Percentiles rank a stretch among this genome's conserved stretches.
These are phyloP conservation scores for Automeris io DNA, from an alignment of 2,888 invertebrate species.

Conservation along the genomic window DNA sequence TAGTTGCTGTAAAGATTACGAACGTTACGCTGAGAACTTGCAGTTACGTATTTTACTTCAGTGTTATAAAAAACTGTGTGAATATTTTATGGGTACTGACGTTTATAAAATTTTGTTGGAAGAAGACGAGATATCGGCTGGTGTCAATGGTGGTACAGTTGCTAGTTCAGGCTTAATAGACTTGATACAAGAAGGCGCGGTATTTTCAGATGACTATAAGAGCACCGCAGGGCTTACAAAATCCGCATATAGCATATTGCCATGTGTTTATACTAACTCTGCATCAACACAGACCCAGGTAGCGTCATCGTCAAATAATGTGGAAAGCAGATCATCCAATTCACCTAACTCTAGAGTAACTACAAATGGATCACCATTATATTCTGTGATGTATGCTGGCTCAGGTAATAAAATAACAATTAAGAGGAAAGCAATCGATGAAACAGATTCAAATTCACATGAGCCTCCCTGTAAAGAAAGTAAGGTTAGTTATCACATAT, in stretches of 20 bases:
- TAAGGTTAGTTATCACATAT: constrained; percentile 40
- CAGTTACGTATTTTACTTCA: constrained; percentile 88
- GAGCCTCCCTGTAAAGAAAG: constrained; percentile 54
- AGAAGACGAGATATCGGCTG: constrained; percentile 70
- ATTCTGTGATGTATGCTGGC: constrained; percentile 88
- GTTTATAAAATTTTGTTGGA: constrained; percentile 80
- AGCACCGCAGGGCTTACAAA: constrained; percentile 84
- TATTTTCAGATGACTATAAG: constrained; percentile 85
- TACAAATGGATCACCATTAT: constrained; percentile 69
- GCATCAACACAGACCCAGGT: constrained; percentile 65
- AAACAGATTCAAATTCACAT: constrained; percentile 60
- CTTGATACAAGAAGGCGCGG: constrained; percentile 87
- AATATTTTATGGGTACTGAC: constrained; percentile 85
- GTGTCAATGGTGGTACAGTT: constrained; percentile 67
- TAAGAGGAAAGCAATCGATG: constrained; percentile 83
- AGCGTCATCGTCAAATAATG: constrained; percentile 46
- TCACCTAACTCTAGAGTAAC: constrained; percentile 58
- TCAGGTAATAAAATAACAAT: constrained; percentile 90
- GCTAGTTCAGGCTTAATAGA: constrained; percentile 81
- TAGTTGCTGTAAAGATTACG: constrained; percentile 89
- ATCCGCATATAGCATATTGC: constrained; percentile 84
- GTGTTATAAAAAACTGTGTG: constrained; percentile 93
- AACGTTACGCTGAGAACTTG: constrained; percentile 88
- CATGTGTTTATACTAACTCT: constrained; percentile 83
- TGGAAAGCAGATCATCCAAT: constrained; percentile 47